Percentiles rank a stretch among this genome's conserved stretches.
Evolutionary conservation across 2,113 vertebrate species (phyloP).

Genomic region (Brachyistius frenatus): DNA sequence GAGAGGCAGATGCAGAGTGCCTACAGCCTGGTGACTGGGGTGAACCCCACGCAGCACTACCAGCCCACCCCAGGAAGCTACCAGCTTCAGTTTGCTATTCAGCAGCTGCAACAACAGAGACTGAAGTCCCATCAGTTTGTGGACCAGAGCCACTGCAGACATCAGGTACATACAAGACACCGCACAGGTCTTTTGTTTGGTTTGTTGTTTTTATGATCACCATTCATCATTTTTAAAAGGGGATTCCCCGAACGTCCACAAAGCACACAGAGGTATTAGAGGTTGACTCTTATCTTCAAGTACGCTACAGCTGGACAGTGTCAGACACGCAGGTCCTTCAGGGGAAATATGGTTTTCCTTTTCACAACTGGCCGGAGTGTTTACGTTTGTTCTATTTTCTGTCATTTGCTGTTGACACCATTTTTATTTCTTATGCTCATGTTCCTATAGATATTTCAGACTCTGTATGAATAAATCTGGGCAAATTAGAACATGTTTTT

Average conservation of each 20-base stretch:
- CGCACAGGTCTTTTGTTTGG: background rate
- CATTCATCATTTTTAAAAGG: background rate
- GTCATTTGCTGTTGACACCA: background rate
- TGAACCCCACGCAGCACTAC: constrained; percentile 75
- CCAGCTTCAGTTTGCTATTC: constrained; percentile 91
- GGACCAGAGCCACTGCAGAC: constrained; percentile 86
- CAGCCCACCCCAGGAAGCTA: constrained; percentile 82
- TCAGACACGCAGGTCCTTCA: constrained; percentile 12
- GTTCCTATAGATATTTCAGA: no score
- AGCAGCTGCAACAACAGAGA: constrained; percentile 92
- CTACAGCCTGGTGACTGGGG: constrained; percentile 72
- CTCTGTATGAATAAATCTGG: no score
- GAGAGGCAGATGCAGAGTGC: constrained; percentile 81
- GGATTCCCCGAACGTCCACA: background rate
- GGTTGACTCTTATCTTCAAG: constrained; percentile 16
- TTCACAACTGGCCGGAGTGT: constrained; percentile 10
- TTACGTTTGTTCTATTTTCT: background rate
- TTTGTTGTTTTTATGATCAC: constrained; percentile 2
- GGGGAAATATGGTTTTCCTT: constrained; percentile 25
- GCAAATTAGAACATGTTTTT: no score
- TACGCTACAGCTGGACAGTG: constrained; percentile 15
- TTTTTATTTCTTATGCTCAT: background rate
- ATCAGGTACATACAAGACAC: constrained; percentile 83
- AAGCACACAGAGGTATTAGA: background rate
- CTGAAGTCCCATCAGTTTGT: constrained; percentile 86